phyloP scores from a whole-genome alignment of 2,113 vertebrate species.

The Pipa parva region DNA sequence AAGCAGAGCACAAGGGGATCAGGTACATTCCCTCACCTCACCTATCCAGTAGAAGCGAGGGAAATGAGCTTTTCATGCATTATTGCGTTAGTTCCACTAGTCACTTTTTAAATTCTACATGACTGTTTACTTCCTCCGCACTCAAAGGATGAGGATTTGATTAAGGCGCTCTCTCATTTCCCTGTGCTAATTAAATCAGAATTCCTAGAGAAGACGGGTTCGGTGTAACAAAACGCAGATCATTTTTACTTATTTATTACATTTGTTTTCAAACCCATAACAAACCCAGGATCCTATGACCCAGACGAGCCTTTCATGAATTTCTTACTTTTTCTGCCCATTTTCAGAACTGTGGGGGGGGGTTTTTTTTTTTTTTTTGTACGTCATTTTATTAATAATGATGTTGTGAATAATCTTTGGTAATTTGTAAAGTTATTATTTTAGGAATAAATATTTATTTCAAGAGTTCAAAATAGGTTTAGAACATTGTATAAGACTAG shows the following conservation, averaged over 20 bases:
- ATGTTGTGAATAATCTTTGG: too few species aligned
- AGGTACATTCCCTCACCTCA: slow-evolving; percentile 55
- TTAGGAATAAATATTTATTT: too few species aligned
- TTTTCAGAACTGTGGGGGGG: too few species aligned
- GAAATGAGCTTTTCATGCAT: slow-evolving; percentile 81
- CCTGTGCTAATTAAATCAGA: slow-evolving; percentile 67
- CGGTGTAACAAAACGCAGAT: slow-evolving; percentile 12
- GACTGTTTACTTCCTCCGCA: slow-evolving; percentile 70
- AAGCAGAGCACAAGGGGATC: slow-evolving; percentile 51
- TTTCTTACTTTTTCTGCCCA: too few species aligned
- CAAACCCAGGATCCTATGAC: slow-evolving; percentile 32
- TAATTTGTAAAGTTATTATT: too few species aligned
- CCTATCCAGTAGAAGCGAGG: slow-evolving; percentile 59
- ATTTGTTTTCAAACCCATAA: slow-evolving; percentile 16
- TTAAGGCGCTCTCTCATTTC: slow-evolving; percentile 46
- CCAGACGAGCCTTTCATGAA: too few species aligned
- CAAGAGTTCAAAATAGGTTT: too few species aligned
- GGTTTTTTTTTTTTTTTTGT: too few species aligned
- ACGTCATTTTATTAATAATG: too few species aligned
- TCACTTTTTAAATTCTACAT: slow-evolving; percentile 80
- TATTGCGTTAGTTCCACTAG: slow-evolving; percentile 81
- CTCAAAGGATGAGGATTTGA: slow-evolving; percentile 64
- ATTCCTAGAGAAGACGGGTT: slow-evolving; percentile 59
- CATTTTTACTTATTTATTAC: slow-evolving; percentile 19
- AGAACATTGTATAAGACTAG: too few species aligned